phyloP scores from a whole-genome alignment of 2,113 vertebrate species.

The Pholis gunnellus region DNA sequence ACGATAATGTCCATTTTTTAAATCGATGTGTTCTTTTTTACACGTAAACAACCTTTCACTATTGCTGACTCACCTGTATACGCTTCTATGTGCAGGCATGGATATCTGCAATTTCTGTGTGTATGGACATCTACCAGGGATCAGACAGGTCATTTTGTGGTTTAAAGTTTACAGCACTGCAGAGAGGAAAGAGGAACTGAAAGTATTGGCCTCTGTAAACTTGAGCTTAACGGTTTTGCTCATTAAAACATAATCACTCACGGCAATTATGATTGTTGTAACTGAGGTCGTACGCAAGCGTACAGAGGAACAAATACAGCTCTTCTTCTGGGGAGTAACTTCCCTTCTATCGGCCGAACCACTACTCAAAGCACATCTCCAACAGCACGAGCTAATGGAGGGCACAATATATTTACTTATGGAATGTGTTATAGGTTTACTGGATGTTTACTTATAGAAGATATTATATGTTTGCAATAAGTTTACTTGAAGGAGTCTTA shows the following conservation, averaged over 20 bases:
- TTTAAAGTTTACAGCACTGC: conserved; percentile 31
- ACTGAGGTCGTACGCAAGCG: conserved; percentile 22
- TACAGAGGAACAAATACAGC: conserved; percentile 1
- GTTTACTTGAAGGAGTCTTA: no score
- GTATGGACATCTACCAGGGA: conserved; percentile 24
- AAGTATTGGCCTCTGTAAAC: conserved; percentile 36
- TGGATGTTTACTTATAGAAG: no score
- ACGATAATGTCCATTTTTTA: no score
- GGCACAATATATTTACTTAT: no score
- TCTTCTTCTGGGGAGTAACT: conserved; percentile 20
- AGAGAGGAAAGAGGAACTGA: conserved; percentile 24
- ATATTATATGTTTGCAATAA: no score
- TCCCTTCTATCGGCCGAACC: neutral
- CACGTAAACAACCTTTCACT: neutral
- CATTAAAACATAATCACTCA: conserved; percentile 53
- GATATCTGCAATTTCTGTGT: neutral
- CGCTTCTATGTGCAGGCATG: neutral
- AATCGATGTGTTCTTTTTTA: neutral
- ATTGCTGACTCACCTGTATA: neutral
- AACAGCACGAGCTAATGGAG: neutral
- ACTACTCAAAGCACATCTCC: neutral
- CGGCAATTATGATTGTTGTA: conserved; percentile 46
- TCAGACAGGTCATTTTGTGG: conserved; percentile 16
- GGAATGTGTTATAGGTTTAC: no score
- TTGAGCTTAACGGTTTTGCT: conserved; percentile 35